Evolutionary conservation across 2,113 vertebrate genomes (phyloP).

Genomic region (Kryptolebias marmoratus): DNA sequence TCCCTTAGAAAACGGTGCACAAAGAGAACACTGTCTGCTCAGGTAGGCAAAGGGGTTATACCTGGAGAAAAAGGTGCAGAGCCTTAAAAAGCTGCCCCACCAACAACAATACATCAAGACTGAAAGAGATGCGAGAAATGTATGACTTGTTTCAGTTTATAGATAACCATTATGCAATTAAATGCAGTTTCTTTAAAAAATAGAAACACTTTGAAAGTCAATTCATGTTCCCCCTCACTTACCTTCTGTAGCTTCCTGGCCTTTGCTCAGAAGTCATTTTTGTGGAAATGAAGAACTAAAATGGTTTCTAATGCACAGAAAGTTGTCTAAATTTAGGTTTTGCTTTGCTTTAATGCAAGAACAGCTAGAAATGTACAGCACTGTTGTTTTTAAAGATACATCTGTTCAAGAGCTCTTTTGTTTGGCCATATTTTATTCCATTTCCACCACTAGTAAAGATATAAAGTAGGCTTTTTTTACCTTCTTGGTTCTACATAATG

Average conservation of each 20-base stretch:
- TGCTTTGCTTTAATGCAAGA: constrained; percentile 18
- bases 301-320: neutral
- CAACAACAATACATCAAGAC: neutral
- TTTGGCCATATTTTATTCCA: neutral
- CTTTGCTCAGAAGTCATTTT: neutral
- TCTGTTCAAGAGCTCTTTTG: neutral
- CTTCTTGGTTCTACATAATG: constrained; percentile 13
- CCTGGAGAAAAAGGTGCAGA: neutral
- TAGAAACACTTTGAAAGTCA: too few species aligned
- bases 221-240: too few species aligned
- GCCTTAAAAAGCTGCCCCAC: neutral
- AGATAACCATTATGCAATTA: too few species aligned
- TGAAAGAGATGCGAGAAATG: neutral
- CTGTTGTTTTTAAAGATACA: constrained; percentile 11
- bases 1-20: neutral
- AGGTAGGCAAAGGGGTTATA: too few species aligned
- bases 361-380: constrained; percentile 16
- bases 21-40: neutral
- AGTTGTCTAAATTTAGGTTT: constrained; percentile 14
- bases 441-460: constrained; percentile 10
- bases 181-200: too few species aligned
- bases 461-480: neutral
- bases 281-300: neutral
- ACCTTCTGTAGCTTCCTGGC: neutral
- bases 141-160: too few species aligned